Evolutionary conservation across 2,797 vertebrate genomes (phyloP), one percentile per base, ranked within the genome.

Genomic region (Hemitrygon akajei): DNA sequence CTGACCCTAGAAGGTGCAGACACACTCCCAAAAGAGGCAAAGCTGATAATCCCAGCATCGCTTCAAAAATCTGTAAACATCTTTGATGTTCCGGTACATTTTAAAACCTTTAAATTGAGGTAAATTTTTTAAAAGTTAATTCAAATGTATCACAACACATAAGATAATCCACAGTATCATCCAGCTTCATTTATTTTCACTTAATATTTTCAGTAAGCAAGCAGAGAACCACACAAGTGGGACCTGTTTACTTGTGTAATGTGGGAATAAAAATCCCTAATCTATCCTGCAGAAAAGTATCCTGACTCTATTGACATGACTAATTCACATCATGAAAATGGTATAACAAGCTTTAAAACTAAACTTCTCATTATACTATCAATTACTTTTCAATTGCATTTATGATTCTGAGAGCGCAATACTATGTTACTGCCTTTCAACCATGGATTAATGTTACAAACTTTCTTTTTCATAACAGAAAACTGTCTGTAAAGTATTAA

Each of bases 281-380:
- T 3, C 47, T 47, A 47, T 47, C 47, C 27, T 86, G 27, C 27
- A 60, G 82, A 58, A 86, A 86, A 86, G 11, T 16, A 86, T 30
- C n/a, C 14, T 20, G 63, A 60, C 16, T 18, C 25, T 69, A 34
- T 40, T 40, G 87, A 40, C 40, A 22, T 66, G 22, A 34, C n/a
- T 22, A 71, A 71, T 34, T 71, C 30, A 91, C 25, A 25, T 3
- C 66, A 91, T n/a, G 66, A 71, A 66, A n/a, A 37, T 91, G n/a
- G 58, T 87, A 87, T 18, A n/a, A 87, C 84, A 58, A 87, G 58
- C 84, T 87, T 63, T 87, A n/a, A 63, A 87, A 66, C 56, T 60
- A 14, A 47, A 18, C 37, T 16, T 80, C 20, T 40, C 80, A 82
- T 37, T 20, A 37, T 9, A 82, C 37, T 82, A 14, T 40, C 37